Percentiles rank a stretch among this genome's conserved stretches.
Evolutionary conservation across 2,113 vertebrate genomes (phyloP).

Genomic region (Protomyctophum bolini): DNA sequence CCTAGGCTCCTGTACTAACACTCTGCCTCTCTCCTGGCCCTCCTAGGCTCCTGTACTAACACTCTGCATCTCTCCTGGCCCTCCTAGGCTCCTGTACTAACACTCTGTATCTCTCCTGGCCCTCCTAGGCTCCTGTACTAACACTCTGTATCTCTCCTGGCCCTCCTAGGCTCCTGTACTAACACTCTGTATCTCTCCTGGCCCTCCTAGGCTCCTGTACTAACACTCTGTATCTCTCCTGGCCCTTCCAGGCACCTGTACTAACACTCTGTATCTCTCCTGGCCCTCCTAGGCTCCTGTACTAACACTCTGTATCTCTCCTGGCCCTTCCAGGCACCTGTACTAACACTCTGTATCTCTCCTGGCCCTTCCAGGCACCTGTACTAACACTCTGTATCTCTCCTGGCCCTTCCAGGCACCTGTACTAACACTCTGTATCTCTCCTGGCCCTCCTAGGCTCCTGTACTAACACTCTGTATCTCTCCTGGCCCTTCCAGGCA

Average conservation of each 20-base stretch:
- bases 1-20: constrained; percentile 93
- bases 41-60: constrained; percentile 92
- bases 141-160: constrained; percentile 47
- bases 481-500: constrained; percentile 82
- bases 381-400: constrained; percentile 75
- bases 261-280: constrained; percentile 66
- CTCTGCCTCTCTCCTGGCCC: constrained; percentile 51
- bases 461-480: constrained; percentile 83
- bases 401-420: constrained; percentile 83
- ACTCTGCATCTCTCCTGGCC: constrained; percentile 53
- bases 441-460: constrained; percentile 82
- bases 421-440: constrained; percentile 81
- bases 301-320: constrained; percentile 71
- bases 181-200: constrained; percentile 47
- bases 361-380: constrained; percentile 86
- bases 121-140: constrained; percentile 90
- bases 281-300: constrained; percentile 87
- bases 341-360: constrained; percentile 76
- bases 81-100: constrained; percentile 90
- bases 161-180: constrained; percentile 89
- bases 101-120: constrained; percentile 49
- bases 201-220: constrained; percentile 88
- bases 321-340: constrained; percentile 85
- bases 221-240: constrained; percentile 62
- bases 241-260: constrained; percentile 87